Base-by-base conservation (phyloP, 2,888 invertebrate genomes). In the Heliconius ismenius region DNA sequence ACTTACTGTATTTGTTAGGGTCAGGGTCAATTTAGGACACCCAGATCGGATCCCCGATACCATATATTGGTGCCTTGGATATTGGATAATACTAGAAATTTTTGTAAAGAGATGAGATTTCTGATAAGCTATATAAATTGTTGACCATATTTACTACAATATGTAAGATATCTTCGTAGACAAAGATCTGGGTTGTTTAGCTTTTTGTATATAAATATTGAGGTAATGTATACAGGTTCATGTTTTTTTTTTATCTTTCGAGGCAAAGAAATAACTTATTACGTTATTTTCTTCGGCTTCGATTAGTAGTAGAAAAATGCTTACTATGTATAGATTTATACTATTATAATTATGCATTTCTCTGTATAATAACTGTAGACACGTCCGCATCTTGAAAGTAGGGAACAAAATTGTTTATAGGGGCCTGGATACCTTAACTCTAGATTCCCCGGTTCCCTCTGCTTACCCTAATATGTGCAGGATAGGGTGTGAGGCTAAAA, bases 21-120 rank as follows among this genome's bases (percentile, higher is more conserved):
- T 79, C 81, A 78, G 63, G 79, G 79, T 76, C 75, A 72, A 26
- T 43, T 73, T 75, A 73, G 73, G 62, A 69, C 39, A 28, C 26
- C 39, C 39, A 63, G 73, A 73, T 63, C 73, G 39, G 73, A 62
- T 62, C 60, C 62, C 26, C 26, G 28, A 73, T 73, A 60, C 36
- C 26, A 15, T 36, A 43, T 21, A 70, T 28, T 49, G 62, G 62
- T 73, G 39, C 60, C 13, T 63, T 28, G 26, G 21, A 43, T 28
- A 77, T 69, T 69, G 62, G 26, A 32, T 36, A 62, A 62, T 73
- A 43, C 10, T 39, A 39, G 36, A 36, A 24, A 26, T 63, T 63
- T 39, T 43, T 39, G 4, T 43, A 63, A 58, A 58, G 21, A 73
- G 21, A 26, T 21, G 18, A 21, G 36, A n/a, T 32, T 70, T 70